Conservation (phyloP, 2,113 vertebrate genomes). For the Alces alces region DNA sequence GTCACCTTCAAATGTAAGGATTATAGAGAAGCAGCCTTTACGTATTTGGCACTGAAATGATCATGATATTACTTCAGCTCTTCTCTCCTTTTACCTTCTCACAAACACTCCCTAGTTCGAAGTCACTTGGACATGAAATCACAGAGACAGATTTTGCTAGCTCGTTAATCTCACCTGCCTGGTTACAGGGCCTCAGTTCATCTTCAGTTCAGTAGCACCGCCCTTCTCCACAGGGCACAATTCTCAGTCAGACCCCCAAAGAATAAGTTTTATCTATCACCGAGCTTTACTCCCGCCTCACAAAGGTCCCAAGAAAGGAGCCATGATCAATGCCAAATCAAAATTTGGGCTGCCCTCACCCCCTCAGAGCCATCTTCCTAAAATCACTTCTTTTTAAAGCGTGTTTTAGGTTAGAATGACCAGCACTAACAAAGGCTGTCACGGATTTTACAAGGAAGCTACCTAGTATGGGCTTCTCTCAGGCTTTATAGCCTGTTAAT, state of each 20-base stretch:
- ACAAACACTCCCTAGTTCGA: neutral
- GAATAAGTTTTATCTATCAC: neutral
- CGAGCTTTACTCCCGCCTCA: neutral
- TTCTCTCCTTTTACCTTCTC: neutral
- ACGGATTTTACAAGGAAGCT: neutral
- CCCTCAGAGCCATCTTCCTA: neutral
- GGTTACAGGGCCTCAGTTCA: neutral
- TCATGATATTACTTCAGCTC: neutral
- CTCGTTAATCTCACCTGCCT: neutral
- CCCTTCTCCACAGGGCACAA: neutral
- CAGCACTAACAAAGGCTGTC: neutral
- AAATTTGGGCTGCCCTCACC: neutral
- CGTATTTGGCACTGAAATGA: slow-evolving; percentile 1
- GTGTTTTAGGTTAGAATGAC: neutral
- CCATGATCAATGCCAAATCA: neutral
- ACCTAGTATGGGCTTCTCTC: neutral
- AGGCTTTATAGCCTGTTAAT: neutral
- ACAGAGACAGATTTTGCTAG: neutral
- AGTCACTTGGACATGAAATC: neutral
- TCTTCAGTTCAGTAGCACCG: neutral
- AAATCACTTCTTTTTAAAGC: neutral
- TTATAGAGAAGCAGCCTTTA: slow-evolving; percentile 20
- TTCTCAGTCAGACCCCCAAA: neutral
- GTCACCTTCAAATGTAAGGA: slow-evolving; percentile 56
- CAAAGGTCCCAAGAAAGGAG: neutral